Percentiles rank a stretch among this genome's conserved stretches.
Conservation (phyloP, 2,797 vertebrate genomes). For the Lagocephalus sceleratus region DNA sequence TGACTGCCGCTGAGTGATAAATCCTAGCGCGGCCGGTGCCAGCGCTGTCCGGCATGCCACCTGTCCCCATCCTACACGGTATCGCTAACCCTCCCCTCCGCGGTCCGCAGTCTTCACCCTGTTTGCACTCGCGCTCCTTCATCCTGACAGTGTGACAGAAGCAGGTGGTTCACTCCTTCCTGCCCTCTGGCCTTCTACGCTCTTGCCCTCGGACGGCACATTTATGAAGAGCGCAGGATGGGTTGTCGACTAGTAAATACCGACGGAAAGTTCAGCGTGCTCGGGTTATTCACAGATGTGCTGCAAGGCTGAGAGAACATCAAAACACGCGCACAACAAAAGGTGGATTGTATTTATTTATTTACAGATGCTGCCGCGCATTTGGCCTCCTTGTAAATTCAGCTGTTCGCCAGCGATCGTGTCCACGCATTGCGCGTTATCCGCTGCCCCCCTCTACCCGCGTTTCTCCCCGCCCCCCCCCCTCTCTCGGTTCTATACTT, state of each 20-base stretch:
- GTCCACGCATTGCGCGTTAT: slow-evolving; percentile 9
- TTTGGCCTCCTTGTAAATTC: slow-evolving; percentile 21
- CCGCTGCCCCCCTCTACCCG: slow-evolving; percentile 15
- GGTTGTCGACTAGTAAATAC: slow-evolving; percentile 66
- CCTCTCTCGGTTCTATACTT: slow-evolving; percentile 51
- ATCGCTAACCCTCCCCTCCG: slow-evolving; percentile 40
- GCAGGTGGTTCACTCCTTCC: slow-evolving; percentile 77
- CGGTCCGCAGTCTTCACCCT: slow-evolving; percentile 56
- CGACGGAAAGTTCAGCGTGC: slow-evolving; percentile 45
- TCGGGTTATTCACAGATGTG: slow-evolving; percentile 37
- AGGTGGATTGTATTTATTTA: too few relatives aligned
- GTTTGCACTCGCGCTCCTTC: slow-evolving; percentile 65
- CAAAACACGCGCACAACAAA: too few relatives aligned
- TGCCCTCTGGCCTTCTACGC: slow-evolving; percentile 76
- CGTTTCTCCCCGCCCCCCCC: slow-evolving; percentile 36
- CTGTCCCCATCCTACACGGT: slow-evolving; percentile 68
- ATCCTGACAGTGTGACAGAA: slow-evolving; percentile 79
- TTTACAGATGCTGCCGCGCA: slow-evolving; percentile 1
- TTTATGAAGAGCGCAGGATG: slow-evolving; percentile 63
- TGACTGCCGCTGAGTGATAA: slow-evolving; percentile 75
- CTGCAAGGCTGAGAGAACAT: slow-evolving; percentile 11
- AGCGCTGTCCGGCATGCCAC: slow-evolving; percentile 68
- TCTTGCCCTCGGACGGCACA: slow-evolving; percentile 65
- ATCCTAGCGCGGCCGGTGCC: slow-evolving; percentile 71
- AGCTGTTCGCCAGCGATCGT: background rate